Percentiles rank a stretch among this genome's conserved stretches.
phyloP scores from a whole-genome alignment of 2,888 invertebrate species.

The Eretmocerus hayati region DNA sequence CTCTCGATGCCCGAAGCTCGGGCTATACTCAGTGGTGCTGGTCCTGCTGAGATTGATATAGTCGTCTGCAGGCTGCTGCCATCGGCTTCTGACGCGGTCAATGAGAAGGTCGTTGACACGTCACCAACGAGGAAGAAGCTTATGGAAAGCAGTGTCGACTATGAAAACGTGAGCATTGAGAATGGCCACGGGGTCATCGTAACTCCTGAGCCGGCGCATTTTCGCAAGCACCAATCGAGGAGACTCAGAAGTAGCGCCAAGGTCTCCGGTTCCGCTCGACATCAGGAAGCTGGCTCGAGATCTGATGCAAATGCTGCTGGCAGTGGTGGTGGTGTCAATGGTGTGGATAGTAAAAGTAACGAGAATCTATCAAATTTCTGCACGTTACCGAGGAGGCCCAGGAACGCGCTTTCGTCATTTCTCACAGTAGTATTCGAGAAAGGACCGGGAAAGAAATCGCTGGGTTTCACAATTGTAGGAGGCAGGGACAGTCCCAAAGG shows the following conservation, averaged over 20 bases:
- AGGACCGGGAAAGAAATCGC: slow-evolving; percentile 72
- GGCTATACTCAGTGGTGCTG: slow-evolving; percentile 57
- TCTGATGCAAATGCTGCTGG: no score
- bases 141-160: slow-evolving; percentile 66
- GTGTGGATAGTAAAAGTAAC: slow-evolving; percentile 12
- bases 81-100: no score
- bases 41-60: slow-evolving; percentile 59
- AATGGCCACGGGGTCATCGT: slow-evolving; percentile 50
- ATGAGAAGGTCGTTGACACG: slow-evolving; percentile 9
- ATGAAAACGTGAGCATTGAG: slow-evolving; percentile 53
- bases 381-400: slow-evolving; percentile 64
- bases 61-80: slow-evolving; percentile 52
- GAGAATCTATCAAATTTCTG: slow-evolving; percentile 60
- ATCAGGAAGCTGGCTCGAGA: no score
- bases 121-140: slow-evolving; percentile 44
- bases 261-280: not conserved
- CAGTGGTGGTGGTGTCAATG: no score
- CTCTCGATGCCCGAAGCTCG: slow-evolving; percentile 60
- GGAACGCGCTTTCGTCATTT: slow-evolving; percentile 62
- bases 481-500: slow-evolving; percentile 80
- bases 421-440: slow-evolving; percentile 72
- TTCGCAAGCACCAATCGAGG: slow-evolving; percentile 38
- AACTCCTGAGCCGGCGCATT: slow-evolving; percentile 44
- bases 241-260: slow-evolving; percentile 4
- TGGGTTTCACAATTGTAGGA: slow-evolving; percentile 87